A percentile compares a stretch with the other conserved stretches of the same genome.
Conservation (phyloP, 2,797 vertebrate species). For the Hafferia zeledoni region DNA sequence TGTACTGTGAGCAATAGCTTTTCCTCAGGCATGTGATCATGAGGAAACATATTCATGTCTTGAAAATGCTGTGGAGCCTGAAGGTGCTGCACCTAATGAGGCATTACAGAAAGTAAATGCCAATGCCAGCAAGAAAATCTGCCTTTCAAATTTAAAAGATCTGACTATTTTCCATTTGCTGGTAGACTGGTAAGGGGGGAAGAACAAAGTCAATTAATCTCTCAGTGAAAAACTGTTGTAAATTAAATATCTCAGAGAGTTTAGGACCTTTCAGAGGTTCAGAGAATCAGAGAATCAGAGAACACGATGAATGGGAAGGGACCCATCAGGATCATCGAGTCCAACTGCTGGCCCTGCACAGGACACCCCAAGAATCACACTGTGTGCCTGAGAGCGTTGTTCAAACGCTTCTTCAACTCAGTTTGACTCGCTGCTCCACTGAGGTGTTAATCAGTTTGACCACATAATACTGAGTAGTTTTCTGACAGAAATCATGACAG, state of each 20-base stretch:
- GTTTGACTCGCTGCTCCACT: background rate
- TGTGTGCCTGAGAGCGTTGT: background rate
- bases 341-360: background rate
- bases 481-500: rapidly evolving
- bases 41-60: background rate
- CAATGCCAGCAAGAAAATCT: background rate
- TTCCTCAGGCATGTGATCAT: rapidly evolving
- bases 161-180: background rate
- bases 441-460: background rate
- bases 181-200: too few relatives aligned
- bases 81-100: background rate
- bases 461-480: rapidly evolving
- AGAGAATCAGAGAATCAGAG: background rate
- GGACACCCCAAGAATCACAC: background rate
- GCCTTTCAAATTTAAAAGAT: background rate
- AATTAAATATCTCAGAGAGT: background rate
- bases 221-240: background rate
- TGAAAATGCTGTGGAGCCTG: rapidly evolving
- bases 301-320: background rate
- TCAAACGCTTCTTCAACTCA: background rate
- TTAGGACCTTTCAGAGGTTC: background rate
- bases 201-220: background rate
- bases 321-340: background rate
- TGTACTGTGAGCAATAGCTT: rapidly evolving
- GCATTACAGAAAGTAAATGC: background rate